These are phyloP conservation scores for Trochalopteron elliotii DNA, from an alignment of 2,113 vertebrate species.

Conservation along the genomic window DNA sequence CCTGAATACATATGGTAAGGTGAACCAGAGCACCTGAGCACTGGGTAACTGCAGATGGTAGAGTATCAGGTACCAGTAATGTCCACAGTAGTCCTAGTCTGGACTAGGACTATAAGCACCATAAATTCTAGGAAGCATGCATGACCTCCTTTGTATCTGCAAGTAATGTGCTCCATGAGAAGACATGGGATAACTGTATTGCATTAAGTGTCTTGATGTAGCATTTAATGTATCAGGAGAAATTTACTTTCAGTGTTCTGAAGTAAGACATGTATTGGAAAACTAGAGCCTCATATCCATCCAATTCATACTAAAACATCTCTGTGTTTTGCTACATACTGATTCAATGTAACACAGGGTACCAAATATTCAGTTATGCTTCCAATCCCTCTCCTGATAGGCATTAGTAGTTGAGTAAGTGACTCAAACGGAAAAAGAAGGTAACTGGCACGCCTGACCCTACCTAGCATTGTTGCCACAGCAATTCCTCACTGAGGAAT, in stretches of 20 bases:
- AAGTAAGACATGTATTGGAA: neutral
- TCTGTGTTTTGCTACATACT: neutral
- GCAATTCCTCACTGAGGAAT: neutral
- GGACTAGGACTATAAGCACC: neutral
- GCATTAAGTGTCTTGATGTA: neutral
- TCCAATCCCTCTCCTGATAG: rapidly evolving
- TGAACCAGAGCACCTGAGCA: neutral
- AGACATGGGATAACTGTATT: neutral
- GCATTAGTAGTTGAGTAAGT: neutral
- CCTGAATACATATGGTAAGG: neutral
- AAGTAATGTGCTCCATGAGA: neutral
- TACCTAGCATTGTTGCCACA: neutral
- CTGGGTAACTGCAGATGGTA: neutral
- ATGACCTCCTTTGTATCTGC: neutral
- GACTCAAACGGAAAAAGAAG: neutral
- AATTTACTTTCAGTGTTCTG: neutral
- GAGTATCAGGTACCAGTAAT: neutral
- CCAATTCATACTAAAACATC: neutral
- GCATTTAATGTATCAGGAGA: neutral
- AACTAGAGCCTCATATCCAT: neutral
- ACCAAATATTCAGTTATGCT: neutral
- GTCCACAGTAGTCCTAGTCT: neutral
- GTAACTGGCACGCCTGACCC: neutral
- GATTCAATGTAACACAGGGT: neutral
- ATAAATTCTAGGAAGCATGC: rapidly evolving